phyloP scores from a whole-genome alignment of 2,113 vertebrate genomes.

The Microcebus griseorufus region DNA sequence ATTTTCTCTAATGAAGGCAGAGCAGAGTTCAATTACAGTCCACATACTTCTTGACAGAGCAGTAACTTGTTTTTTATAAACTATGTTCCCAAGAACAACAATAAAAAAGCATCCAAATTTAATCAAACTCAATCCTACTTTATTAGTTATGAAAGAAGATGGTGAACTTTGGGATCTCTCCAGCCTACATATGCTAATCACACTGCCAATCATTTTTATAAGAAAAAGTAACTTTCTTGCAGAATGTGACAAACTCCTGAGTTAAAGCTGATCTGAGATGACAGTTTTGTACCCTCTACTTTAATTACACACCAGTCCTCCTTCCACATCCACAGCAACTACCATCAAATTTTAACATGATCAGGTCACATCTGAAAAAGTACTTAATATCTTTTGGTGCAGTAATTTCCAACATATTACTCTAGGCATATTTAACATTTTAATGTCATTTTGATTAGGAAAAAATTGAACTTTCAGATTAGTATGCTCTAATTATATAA shows the following conservation, averaged over 20 bases:
- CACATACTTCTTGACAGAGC: neutral
- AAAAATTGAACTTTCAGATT: neutral
- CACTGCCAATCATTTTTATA: conserved; percentile 17
- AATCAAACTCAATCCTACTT: neutral
- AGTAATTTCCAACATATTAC: neutral
- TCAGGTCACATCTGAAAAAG: neutral
- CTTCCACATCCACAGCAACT: neutral
- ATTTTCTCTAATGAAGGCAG: neutral
- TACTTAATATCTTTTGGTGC: neutral
- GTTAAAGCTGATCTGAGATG: neutral
- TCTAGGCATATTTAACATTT: neutral
- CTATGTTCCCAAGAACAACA: conserved; percentile 2
- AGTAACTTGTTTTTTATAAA: neutral
- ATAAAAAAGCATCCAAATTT: neutral
- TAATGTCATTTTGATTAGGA: conserved; percentile 18
- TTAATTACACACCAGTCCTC: neutral
- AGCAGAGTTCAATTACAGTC: neutral
- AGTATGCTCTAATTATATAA: neutral
- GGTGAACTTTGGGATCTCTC: neutral
- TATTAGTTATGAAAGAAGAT: neutral
- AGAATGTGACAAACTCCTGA: neutral
- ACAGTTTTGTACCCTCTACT: neutral
- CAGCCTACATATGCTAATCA: neutral
- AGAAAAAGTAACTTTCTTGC: neutral
- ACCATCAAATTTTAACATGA: neutral